Conservation (phyloP, 2,888 invertebrate genomes). For the Lithosia quadra region DNA sequence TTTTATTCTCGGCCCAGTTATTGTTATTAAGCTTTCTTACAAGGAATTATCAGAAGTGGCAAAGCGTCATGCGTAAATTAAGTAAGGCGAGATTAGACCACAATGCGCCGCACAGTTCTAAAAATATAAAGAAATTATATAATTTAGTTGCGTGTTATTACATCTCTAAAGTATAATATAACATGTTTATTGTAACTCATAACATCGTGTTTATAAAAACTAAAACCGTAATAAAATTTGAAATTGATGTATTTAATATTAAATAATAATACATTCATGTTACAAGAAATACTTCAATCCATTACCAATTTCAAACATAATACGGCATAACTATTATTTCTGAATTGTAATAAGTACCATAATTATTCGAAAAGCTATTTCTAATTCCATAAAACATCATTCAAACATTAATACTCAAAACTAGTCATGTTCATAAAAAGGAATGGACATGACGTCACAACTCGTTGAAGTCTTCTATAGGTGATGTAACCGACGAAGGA, state of each 20-base stretch:
- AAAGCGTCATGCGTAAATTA: too few relatives aligned
- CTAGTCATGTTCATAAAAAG: background rate
- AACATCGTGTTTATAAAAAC: background rate
- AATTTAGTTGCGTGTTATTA: too few relatives aligned
- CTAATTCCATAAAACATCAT: background rate
- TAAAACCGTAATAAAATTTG: background rate
- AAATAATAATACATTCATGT: background rate
- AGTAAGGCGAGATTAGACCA: too few relatives aligned
- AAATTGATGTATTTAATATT: background rate
- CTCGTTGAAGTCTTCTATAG: slow-evolving; percentile 72
- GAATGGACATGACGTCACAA: slow-evolving; percentile 20
- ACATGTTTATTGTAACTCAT: too few relatives aligned
- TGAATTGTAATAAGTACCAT: background rate
- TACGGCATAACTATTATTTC: background rate
- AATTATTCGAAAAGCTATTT: background rate
- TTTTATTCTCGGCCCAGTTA: too few relatives aligned
- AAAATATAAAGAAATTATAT: too few relatives aligned
- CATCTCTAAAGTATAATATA: too few relatives aligned
- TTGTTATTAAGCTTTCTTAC: too few relatives aligned
- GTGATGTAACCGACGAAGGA: slow-evolving; percentile 27
- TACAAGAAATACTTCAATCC: background rate
- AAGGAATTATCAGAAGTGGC: too few relatives aligned
- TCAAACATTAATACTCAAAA: slow-evolving; percentile 5
- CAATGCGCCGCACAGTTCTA: too few relatives aligned
- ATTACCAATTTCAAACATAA: background rate